Conservation (phyloP, 2,888 invertebrate genomes). For the Ditula angustiorana region DNA sequence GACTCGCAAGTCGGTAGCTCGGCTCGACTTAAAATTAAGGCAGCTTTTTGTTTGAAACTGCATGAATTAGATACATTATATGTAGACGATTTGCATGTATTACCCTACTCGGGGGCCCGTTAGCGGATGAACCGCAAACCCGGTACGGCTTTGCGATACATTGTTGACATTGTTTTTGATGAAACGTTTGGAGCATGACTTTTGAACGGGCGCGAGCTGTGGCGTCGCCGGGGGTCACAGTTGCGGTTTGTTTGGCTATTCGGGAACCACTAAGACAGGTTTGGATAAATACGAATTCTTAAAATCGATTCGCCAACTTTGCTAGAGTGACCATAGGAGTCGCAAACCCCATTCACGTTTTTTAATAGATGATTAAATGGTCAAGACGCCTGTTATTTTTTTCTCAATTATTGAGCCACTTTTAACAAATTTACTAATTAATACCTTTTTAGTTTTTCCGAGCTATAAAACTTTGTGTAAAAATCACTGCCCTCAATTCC, state of each 20-base stretch:
- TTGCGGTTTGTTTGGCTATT: not conserved
- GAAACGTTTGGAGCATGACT: constrained; percentile 6
- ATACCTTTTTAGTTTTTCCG: too few relatives aligned
- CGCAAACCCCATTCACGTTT: too few relatives aligned
- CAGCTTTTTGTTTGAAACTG: constrained; percentile 71
- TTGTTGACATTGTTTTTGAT: constrained; percentile 32
- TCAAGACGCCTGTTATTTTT: too few relatives aligned
- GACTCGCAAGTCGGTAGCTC: constrained; percentile 73
- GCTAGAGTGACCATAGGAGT: too few relatives aligned
- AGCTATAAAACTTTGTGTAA: too few relatives aligned
- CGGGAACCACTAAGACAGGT: not conserved
- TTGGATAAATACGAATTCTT: not conserved
- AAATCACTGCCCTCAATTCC: too few relatives aligned
- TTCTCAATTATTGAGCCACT: too few relatives aligned
- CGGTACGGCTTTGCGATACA: constrained; percentile 16
- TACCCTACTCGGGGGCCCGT: constrained; percentile 23
- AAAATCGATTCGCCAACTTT: not conserved
- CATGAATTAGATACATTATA: constrained; percentile 76
- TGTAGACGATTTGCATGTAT: constrained; percentile 52
- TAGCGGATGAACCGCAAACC: constrained; percentile 11
- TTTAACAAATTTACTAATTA: too few relatives aligned
- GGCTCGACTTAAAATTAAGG: constrained; percentile 71
- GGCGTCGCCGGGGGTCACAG: not conserved
- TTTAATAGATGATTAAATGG: too few relatives aligned
- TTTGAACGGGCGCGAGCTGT: not conserved